Percentiles rank a stretch among this genome's conserved stretches.
Evolutionary conservation across 2,797 vertebrate species (phyloP).

Genomic region (Leptatherina wallacei): DNA sequence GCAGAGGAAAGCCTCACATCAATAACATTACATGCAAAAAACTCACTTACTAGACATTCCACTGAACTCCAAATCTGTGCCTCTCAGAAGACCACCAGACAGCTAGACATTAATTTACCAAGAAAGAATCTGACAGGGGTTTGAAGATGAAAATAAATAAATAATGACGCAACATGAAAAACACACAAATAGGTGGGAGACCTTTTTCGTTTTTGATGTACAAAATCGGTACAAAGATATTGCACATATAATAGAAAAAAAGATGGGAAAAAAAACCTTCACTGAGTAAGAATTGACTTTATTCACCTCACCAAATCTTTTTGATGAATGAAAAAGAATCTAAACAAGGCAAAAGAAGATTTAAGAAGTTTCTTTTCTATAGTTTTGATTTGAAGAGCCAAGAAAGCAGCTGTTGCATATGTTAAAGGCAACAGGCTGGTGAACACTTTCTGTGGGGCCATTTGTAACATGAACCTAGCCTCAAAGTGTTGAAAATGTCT

Average conservation of each 20-base stretch:
- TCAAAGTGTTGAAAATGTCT: conserved; percentile 25
- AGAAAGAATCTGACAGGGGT: conserved; percentile 71
- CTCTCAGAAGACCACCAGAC: conserved; percentile 64
- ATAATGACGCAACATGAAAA: conserved; percentile 66
- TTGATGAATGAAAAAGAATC: conserved; percentile 52
- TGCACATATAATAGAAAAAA: conserved; percentile 77
- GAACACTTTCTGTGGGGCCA: conserved; percentile 18
- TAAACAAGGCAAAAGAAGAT: conserved; percentile 66
- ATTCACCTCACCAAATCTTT: conserved; percentile 56
- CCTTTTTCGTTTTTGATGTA: conserved; percentile 73
- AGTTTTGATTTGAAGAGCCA: conserved; percentile 34
- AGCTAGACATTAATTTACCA: conserved; percentile 68
- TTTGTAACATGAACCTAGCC: conserved; percentile 34
- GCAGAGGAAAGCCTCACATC: conserved; percentile 88
- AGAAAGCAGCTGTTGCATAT: conserved; percentile 69
- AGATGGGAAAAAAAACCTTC: conserved; percentile 36
- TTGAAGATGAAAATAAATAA: conserved; percentile 73
- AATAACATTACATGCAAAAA: conserved; percentile 89
- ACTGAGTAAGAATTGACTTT: conserved; percentile 63
- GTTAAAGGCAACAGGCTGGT: conserved; percentile 40
- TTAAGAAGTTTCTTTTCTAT: conserved; percentile 41
- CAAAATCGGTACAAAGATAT: conserved; percentile 82
- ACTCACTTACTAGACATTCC: conserved; percentile 84
- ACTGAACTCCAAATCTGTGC: conserved; percentile 79
- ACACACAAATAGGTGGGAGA: conserved; percentile 60